These are phyloP conservation scores for Argyresthia goedartella DNA, from an alignment of 2,888 invertebrate species.

Conservation along the genomic window DNA sequence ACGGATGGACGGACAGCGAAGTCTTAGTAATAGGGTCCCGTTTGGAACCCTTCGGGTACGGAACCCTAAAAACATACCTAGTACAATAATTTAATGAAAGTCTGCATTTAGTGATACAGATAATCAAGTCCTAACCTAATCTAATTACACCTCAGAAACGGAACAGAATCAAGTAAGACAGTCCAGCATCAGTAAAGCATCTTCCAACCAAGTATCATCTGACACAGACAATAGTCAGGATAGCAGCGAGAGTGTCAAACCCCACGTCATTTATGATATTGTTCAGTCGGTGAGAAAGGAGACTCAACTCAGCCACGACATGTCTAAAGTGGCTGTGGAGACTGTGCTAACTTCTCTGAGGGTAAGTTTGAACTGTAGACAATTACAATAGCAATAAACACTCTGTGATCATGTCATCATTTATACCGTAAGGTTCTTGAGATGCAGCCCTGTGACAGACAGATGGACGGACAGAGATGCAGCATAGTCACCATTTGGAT, in stretches of 20 bases:
- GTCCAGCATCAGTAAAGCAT: constrained; percentile 25
- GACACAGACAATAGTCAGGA: constrained; percentile 63
- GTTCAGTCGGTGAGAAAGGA: constrained; percentile 85
- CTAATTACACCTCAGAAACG: constrained; percentile 19
- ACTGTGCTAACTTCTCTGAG: constrained; percentile 75
- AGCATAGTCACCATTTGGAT: too few species aligned
- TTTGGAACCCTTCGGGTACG: too few species aligned
- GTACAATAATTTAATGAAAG: neutral
- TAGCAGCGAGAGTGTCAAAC: constrained; percentile 59
- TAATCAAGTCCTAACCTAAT: neutral
- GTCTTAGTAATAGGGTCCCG: too few species aligned
- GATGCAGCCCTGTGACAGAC: too few species aligned
- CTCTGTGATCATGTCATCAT: too few species aligned
- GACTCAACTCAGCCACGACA: constrained; percentile 88
- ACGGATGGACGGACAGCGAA: too few species aligned
- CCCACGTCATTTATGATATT: constrained; percentile 78
- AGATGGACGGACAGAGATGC: too few species aligned
- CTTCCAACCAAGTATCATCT: constrained; percentile 47
- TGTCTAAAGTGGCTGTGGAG: constrained; percentile 86
- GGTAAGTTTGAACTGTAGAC: constrained; percentile 33
- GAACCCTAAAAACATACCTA: too few species aligned
- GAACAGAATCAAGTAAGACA: constrained; percentile 26
- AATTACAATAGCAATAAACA: too few species aligned
- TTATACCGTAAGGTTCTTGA: too few species aligned
- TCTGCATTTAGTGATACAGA: neutral